Conservation (phyloP, 2,113 vertebrate genomes). For the Prionailurus bengalensis region DNA sequence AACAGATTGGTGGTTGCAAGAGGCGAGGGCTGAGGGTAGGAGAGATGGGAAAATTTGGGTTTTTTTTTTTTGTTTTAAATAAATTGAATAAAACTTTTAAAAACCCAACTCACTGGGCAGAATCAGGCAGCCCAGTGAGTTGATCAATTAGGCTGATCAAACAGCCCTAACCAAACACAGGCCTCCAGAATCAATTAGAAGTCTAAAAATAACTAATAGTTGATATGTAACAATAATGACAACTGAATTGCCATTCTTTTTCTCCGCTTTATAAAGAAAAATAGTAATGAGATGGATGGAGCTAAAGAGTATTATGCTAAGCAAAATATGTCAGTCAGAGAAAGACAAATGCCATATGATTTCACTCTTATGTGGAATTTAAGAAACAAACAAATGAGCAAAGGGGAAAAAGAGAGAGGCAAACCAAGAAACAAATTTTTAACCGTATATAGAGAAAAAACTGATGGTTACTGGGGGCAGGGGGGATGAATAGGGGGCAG, state of each 20-base stretch:
- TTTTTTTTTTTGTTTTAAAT: not conserved
- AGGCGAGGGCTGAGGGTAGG: no score
- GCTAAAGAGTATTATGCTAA: not conserved
- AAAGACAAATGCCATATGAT: not conserved
- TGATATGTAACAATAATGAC: not conserved
- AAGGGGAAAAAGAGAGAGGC: not conserved
- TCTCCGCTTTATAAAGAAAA: not conserved
- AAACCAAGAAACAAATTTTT: not conserved
- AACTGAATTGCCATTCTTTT: not conserved
- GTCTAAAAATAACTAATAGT: not conserved
- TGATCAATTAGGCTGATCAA: not conserved
- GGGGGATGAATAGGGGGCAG: no score
- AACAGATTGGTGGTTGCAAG: no score
- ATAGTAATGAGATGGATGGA: not conserved
- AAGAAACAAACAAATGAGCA: not conserved
- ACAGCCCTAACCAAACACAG: not conserved
- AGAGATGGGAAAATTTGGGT: no score
- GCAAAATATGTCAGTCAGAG: not conserved
- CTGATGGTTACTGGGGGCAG: not conserved
- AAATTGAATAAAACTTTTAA: not conserved
- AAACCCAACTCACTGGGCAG: not conserved
- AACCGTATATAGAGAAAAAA: not conserved
- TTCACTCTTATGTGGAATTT: not conserved
- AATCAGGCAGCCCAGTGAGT: no score
- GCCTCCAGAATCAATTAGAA: not conserved